A percentile compares a stretch with the other conserved stretches of the same genome.
These are phyloP conservation scores for Chironomus striatipennis DNA, from an alignment of 1,140 invertebrate species.

Conservation along the genomic window DNA sequence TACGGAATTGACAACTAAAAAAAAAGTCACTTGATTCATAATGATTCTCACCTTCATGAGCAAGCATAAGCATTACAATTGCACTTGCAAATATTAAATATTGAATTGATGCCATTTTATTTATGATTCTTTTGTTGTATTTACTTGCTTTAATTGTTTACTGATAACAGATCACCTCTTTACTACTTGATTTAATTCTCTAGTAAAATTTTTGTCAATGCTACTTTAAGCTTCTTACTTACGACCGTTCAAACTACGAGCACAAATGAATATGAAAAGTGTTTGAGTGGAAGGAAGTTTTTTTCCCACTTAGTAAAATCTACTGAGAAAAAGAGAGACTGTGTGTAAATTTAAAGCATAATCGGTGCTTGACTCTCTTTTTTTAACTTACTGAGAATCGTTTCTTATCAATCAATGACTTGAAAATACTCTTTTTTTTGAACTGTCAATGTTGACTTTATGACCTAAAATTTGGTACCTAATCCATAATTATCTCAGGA, in stretches of 20 bases:
- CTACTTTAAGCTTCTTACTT: not conserved
- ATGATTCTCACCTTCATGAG: slow-evolving; percentile 1
- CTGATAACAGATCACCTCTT: not conserved
- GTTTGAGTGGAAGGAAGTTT: not conserved
- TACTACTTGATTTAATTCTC: not conserved
- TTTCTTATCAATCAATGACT: no score
- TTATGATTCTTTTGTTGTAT: not conserved
- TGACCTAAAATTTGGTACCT: no score
- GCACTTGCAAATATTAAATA: slow-evolving; percentile 6
- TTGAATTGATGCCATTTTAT: not conserved
- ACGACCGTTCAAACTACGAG: not conserved
- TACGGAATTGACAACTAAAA: not conserved
- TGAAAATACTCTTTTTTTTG: not conserved
- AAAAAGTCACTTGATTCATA: not conserved
- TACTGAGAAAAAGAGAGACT: not conserved
- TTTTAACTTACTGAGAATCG: not conserved
- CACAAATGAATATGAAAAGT: not conserved
- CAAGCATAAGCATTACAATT: not conserved
- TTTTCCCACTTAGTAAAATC: not conserved
- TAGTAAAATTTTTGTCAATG: no score
- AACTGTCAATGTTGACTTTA: not conserved
- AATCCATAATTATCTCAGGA: no score
- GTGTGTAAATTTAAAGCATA: not conserved
- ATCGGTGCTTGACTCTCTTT: no score
- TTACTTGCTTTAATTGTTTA: not conserved